These are phyloP conservation scores for Drosophila bocki DNA, from an alignment of 1,140 invertebrate genomes.

Conservation along the genomic window DNA sequence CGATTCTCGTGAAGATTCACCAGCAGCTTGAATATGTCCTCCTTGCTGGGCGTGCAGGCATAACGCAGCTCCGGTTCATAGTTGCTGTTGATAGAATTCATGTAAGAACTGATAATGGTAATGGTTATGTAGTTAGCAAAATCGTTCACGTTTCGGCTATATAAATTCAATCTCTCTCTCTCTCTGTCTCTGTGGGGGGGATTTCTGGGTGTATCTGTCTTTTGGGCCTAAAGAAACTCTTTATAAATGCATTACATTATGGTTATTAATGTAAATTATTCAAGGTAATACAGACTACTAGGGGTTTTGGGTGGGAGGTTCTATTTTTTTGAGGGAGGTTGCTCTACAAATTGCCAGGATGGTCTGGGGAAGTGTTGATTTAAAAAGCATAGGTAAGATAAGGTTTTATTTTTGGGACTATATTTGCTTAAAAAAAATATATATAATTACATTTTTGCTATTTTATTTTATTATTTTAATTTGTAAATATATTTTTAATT, in stretches of 20 bases:
- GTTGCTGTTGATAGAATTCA: slow-evolving; percentile 84
- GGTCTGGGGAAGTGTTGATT: too few relatives aligned
- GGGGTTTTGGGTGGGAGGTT: neutral
- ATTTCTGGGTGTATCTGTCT: slow-evolving; percentile 42
- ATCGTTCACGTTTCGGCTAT: slow-evolving; percentile 58
- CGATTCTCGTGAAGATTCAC: slow-evolving; percentile 87
- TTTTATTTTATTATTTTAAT: too few relatives aligned
- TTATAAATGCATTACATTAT: slow-evolving; percentile 53
- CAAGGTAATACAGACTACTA: slow-evolving; percentile 22
- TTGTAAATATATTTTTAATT: too few relatives aligned
- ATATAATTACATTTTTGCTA: too few relatives aligned
- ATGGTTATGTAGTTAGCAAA: slow-evolving; percentile 77
- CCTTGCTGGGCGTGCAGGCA: slow-evolving; percentile 87
- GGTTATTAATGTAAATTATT: slow-evolving; percentile 38
- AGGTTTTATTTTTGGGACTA: neutral
- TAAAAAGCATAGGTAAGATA: neutral
- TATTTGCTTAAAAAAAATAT: too few relatives aligned
- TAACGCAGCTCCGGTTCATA: slow-evolving; percentile 87
- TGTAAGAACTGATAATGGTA: slow-evolving; percentile 83
- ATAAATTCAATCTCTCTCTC: slow-evolving; percentile 18
- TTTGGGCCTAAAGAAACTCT: slow-evolving; percentile 65
- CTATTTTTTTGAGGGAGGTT: neutral
- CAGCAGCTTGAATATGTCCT: slow-evolving; percentile 87
- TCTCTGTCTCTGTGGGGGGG: slow-evolving; percentile 21
- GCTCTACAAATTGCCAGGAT: slow-evolving; percentile 16